Base-by-base conservation (phyloP, 2,797 vertebrate species). In the Tiaroga cobitis region DNA sequence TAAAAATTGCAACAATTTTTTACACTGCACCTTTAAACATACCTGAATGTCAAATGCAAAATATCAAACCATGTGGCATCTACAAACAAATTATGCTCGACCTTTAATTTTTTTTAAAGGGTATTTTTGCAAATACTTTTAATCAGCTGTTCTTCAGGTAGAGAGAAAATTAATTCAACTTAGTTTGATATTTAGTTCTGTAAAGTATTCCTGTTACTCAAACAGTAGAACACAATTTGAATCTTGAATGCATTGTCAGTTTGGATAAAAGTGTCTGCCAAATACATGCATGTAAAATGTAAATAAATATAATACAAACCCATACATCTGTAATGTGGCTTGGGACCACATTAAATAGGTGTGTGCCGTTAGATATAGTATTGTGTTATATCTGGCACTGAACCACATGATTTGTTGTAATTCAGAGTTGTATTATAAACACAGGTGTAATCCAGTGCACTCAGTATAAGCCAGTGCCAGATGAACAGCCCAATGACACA, bases 401-500 rank as follows among this genome's bases (percentile, higher is more conserved):
- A 68, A 67, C 63, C 29, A 29, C 26, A 41, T 72, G 5, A 11
- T 77, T 65, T 69, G 79, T 49, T 76, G n/a, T 69, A 34, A 86
- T 37, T 37, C 16, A 39, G 41, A 34, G 34, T 19, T 75, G 56
- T 61, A n/a, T 81, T 80, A 32, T 79, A 41, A 67, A 54, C 72
- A 86, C 90, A 97, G 96, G 97, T 89, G 96, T 97, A 78, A 97
- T 97, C 92, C 98, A 99, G 92, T 97, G 97, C 80, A 96, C 98
- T n/a, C 96, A 98, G 83, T 99, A 99, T 88, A 99, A 99, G 91
- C 96, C 96, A 24, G 96, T 99, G 87, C 98, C 98, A 0, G 98
- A 99, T 46, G 98, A 99, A 91, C 94, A 96, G 87, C 98, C 98
- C 2, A 99, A 99, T 88, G 94, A 97, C 54, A 99, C 98, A 0